Evolutionary conservation across 2,888 invertebrate species (phyloP).

Genomic region (Pyrochroa serraticornis): DNA sequence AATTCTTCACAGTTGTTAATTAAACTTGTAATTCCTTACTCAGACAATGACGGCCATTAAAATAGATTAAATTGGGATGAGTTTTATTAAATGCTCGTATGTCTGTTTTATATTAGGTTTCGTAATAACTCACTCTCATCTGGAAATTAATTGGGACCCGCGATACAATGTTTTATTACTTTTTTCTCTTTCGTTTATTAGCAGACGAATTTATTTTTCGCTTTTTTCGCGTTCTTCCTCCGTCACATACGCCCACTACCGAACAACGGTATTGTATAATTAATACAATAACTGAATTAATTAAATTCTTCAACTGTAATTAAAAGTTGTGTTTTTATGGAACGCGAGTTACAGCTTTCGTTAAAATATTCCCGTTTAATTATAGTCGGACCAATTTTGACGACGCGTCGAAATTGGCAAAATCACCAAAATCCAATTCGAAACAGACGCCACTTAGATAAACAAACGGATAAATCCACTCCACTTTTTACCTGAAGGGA

Average conservation of each 20-base stretch:
- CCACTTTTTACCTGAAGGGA: too few species aligned
- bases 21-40: constrained; percentile 57
- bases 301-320: constrained; percentile 29
- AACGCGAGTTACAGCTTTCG: constrained; percentile 14
- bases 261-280: constrained; percentile 16
- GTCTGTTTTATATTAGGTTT: constrained; percentile 52
- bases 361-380: constrained; percentile 23
- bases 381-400: too few species aligned
- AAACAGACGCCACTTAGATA: too few species aligned
- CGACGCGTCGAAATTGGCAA: too few species aligned
- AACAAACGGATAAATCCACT: too few species aligned
- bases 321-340: constrained; percentile 25
- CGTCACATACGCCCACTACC: constrained; percentile 9
- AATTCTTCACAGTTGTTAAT: constrained; percentile 55
- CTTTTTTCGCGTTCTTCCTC: constrained; percentile 19
- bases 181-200: constrained; percentile 33
- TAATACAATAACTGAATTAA: constrained; percentile 31
- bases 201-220: constrained; percentile 29
- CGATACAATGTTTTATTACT: constrained; percentile 35
- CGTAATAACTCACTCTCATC: constrained; percentile 50
- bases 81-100: constrained; percentile 57
- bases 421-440: too few species aligned
- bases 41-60: constrained; percentile 58
- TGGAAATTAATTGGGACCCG: constrained; percentile 49
- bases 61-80: constrained; percentile 58